Evolutionary conservation across 2,888 invertebrate species (phyloP).

Genomic region (Helleia helle): DNA sequence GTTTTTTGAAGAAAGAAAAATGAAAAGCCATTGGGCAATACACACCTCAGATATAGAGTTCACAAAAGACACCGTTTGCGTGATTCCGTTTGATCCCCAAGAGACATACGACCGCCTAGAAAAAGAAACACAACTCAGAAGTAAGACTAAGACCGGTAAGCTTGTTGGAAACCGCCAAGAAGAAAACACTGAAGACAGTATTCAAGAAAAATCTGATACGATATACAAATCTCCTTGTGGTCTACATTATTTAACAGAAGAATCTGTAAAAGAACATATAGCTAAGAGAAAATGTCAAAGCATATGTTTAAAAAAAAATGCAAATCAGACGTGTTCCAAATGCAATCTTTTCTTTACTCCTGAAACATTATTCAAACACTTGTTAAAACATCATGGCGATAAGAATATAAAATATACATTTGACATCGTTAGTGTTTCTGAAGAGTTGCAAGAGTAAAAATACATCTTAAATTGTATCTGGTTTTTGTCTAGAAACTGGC

Average conservation of each 20-base stretch:
- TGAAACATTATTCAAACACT: slow-evolving; percentile 43
- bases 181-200: background rate
- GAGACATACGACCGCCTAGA: background rate
- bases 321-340: slow-evolving; percentile 44
- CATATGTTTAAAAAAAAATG: slow-evolving; percentile 14
- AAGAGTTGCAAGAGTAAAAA: no score
- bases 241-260: slow-evolving; percentile 38
- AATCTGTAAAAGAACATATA: slow-evolving; percentile 31
- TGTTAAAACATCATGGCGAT: slow-evolving; percentile 42
- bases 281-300: slow-evolving; percentile 23
- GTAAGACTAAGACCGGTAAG: background rate
- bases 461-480: no score
- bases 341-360: slow-evolving; percentile 43
- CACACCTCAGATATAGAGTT: slow-evolving; percentile 40
- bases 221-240: slow-evolving; percentile 48
- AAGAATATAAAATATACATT: slow-evolving; percentile 33
- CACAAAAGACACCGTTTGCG: slow-evolving; percentile 32
- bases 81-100: slow-evolving; percentile 28
- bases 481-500: no score
- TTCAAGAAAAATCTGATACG: slow-evolving; percentile 21
- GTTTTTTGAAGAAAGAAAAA: slow-evolving; percentile 32
- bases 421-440: slow-evolving; percentile 26
- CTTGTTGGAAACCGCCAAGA: slow-evolving; percentile 5
- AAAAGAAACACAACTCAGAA: background rate
- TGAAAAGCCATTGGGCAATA: slow-evolving; percentile 32